Evolutionary conservation across 2,113 vertebrate species (phyloP), one percentile per base, ranked within the genome.

Genomic region (Sorex fumeus): DNA sequence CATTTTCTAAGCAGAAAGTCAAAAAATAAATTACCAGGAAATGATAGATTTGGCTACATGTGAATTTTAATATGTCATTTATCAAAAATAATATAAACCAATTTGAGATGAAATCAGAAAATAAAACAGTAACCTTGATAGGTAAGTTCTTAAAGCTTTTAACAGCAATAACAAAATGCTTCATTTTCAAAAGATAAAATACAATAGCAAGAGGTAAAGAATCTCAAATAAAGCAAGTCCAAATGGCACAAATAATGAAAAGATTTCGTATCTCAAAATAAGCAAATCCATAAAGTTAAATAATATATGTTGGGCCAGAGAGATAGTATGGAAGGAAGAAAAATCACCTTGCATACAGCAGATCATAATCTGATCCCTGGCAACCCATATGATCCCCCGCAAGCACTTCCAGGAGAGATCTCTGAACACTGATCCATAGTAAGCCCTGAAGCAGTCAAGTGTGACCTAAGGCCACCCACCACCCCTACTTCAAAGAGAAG

Each of bases 81-180:
- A 71, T 90, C 21, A 87, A 84, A 86, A 91, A 79, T 70, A 72
- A 90, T 43, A 50, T 76, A 72, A 84, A 77, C 23, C 30, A 72
- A 81, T 47, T 74, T 36, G 89, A 95, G 19, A 6, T 69, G n/a
- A 45, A 91, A 93, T 76, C 28, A 67, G 19, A 2, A 60, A 70
- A 62, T 50, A 70, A 50, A 3, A 70, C 9, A 72, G 13, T 84
- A 81, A 91, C 15, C 2, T 74, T 70, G 69, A 40, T 60, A 23
- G 34, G 15, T 69, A 53, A 74, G 6, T 8, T 57, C 28, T 81
- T 81, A 6, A 47, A 70, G 4, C 72, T 67, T 12, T 67, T 84
- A 71, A 78, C 18, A 60, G 57, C 57, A 60, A 16, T 18, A 40
- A 66, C 62, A 43, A 72, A 92, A 47, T 6, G 80, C 15, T 57